Evolutionary conservation across 2,113 vertebrate genomes (phyloP).

Genomic region (Hassar affinis): DNA sequence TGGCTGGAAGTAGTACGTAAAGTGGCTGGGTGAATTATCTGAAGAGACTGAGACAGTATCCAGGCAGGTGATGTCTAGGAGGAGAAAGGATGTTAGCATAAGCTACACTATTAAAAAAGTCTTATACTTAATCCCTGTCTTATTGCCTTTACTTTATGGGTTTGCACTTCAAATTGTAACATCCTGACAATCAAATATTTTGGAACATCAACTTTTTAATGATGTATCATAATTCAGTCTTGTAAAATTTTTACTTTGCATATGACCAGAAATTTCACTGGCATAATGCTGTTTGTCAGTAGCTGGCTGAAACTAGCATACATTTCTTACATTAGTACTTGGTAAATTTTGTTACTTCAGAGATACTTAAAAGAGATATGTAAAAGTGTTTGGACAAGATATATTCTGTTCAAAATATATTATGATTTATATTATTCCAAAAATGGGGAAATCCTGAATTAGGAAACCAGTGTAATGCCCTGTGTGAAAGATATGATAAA

Average conservation of each 20-base stretch:
- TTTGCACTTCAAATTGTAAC: background rate
- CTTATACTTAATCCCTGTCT: background rate
- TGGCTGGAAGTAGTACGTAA: constrained; percentile 83
- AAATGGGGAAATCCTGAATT: background rate
- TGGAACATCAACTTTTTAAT: background rate
- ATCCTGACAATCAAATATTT: background rate
- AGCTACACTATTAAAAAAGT: background rate
- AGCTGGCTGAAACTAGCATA: background rate
- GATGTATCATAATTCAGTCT: background rate
- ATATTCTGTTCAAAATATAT: background rate
- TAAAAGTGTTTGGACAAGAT: background rate
- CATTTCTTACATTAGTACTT: background rate
- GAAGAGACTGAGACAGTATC: constrained; percentile 12
- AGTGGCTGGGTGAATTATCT: constrained; percentile 57
- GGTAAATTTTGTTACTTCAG: background rate
- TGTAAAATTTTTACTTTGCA: background rate
- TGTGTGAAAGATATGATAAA: background rate
- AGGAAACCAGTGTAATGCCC: background rate
- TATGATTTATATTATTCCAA: background rate
- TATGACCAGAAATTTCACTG: background rate
- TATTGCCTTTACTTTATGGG: background rate
- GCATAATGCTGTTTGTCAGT: background rate
- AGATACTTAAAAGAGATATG: too few species aligned
- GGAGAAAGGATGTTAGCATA: background rate
- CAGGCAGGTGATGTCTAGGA: constrained; percentile 68